Conservation (phyloP, 2,797 vertebrate genomes). For the Pseudomugil tenellus region DNA sequence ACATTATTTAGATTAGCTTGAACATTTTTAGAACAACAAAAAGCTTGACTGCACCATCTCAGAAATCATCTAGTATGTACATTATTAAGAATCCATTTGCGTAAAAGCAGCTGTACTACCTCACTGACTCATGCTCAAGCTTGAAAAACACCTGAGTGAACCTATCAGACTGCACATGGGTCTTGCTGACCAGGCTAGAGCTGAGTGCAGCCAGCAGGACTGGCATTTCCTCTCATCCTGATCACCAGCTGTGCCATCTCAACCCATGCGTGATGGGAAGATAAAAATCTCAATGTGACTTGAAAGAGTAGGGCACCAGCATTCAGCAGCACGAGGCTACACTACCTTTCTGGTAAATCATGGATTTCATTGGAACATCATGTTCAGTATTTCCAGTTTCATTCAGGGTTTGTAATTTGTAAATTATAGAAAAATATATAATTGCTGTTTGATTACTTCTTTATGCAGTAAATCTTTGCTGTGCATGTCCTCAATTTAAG, state of each 20-base stretch:
- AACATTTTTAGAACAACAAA: neutral
- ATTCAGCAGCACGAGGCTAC: constrained; percentile 1
- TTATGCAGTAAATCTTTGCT: neutral
- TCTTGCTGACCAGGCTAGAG: constrained; percentile 23
- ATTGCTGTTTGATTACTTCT: neutral
- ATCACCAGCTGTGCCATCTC: constrained; percentile 24
- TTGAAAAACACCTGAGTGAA: constrained; percentile 10
- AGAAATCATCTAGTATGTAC: constrained; percentile 3
- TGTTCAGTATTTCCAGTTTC: neutral
- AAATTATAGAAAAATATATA: neutral
- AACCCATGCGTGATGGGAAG: constrained; percentile 7
- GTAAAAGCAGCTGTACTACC: constrained; percentile 18
- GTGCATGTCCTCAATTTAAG: neutral
- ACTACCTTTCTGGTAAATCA: too few species aligned
- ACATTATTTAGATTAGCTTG: neutral
- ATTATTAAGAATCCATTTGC: neutral
- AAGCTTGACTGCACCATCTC: neutral
- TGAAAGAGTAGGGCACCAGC: neutral
- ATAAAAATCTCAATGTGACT: constrained; percentile 4
- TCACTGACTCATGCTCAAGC: constrained; percentile 11
- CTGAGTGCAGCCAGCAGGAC: constrained; percentile 16
- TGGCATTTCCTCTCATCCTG: constrained; percentile 33
- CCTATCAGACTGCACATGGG: constrained; percentile 12
- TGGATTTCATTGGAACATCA: too few species aligned
- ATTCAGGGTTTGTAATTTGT: neutral